phyloP scores from a whole-genome alignment of 1,140 invertebrate genomes.

The Conopomorpha cramerella region DNA sequence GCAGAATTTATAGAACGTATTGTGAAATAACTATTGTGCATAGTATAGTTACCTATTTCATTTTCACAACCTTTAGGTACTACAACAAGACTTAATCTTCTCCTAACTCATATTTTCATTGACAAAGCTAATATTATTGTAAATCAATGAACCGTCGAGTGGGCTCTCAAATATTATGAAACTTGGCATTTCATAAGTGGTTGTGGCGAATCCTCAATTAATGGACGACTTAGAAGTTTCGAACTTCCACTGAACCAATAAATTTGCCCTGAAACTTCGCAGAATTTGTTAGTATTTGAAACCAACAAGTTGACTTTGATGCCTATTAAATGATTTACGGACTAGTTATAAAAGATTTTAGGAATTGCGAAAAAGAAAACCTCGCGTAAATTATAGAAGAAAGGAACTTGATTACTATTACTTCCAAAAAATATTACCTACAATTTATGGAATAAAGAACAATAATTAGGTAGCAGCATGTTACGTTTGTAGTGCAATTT shows the following conservation, averaged over 20 bases:
- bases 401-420: no score
- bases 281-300: background rate
- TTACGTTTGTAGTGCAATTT: background rate
- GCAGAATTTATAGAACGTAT: no score
- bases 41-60: no score
- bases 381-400: no score
- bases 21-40: no score
- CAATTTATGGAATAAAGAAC: background rate
- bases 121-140: conserved; percentile 12
- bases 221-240: conserved; percentile 34
- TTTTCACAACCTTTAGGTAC: no score
- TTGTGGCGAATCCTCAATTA: conserved; percentile 36
- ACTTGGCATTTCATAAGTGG: conserved; percentile 17
- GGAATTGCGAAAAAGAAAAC: background rate
- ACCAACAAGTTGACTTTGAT: conserved; percentile 14
- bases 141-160: conserved; percentile 35
- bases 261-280: conserved; percentile 19
- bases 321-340: conserved; percentile 8
- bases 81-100: no score
- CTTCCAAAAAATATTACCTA: no score
- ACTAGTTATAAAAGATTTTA: conserved; percentile 6
- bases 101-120: no score
- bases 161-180: conserved; percentile 34
- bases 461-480: background rate
- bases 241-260: conserved; percentile 33